Conservation (phyloP, 2,113 vertebrate species). For the Bufo gargarizans region DNA sequence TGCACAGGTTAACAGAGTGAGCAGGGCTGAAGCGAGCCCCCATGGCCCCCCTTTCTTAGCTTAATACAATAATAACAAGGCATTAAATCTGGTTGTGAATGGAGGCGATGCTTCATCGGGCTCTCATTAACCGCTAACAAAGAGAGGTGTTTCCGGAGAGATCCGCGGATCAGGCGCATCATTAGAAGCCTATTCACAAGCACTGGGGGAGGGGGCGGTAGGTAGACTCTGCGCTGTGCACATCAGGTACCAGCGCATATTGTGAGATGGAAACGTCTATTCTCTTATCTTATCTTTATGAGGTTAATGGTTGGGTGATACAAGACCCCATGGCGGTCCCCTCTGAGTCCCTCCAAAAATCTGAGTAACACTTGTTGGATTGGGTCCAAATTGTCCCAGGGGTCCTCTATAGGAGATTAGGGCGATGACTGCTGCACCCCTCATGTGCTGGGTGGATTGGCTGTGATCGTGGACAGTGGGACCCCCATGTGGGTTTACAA, state of each 20-base stretch:
- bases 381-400: background rate
- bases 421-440: background rate
- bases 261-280: background rate
- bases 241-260: background rate
- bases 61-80: conserved; percentile 22
- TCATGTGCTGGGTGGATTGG: background rate
- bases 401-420: background rate
- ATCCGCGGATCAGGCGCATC: background rate
- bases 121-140: conserved; percentile 11
- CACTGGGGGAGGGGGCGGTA: too few relatives aligned
- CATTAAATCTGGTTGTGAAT: conserved; percentile 3
- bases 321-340: background rate
- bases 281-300: background rate
- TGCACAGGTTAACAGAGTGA: too few relatives aligned
- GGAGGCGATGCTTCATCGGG: conserved; percentile 7
- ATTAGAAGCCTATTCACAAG: background rate
- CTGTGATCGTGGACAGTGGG: background rate
- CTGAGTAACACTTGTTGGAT: background rate
- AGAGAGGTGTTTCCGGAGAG: conserved; percentile 16
- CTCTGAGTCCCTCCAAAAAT: background rate
- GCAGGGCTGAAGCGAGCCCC: background rate
- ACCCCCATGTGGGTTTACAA: background rate
- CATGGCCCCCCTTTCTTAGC: background rate
- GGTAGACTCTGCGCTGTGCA: background rate
- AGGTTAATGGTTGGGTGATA: background rate